Evolutionary conservation across 2,888 invertebrate genomes (phyloP).

Genomic region (Drosophila borborema): DNA sequence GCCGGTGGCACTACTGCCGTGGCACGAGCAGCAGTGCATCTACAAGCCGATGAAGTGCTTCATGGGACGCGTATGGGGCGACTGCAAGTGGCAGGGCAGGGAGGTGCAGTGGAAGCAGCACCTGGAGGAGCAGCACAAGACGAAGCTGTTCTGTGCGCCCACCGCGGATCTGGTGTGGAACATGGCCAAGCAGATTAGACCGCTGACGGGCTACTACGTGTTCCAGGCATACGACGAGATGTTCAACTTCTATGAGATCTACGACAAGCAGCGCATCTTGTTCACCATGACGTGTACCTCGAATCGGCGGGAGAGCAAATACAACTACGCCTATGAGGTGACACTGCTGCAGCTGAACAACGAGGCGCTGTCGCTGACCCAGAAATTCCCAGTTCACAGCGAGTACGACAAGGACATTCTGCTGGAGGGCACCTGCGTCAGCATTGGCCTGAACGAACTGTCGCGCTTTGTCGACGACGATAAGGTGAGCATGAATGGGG

Average conservation of each 20-base stretch:
- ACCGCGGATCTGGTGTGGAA: slow-evolving; percentile 79
- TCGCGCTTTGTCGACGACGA: slow-evolving; percentile 81
- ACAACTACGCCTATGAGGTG: slow-evolving; percentile 83
- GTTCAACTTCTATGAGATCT: slow-evolving; percentile 85
- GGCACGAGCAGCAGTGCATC: slow-evolving; percentile 85
- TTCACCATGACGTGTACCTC: slow-evolving; percentile 84
- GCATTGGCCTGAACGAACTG: slow-evolving; percentile 77
- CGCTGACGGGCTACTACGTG: slow-evolving; percentile 83
- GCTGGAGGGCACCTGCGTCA: slow-evolving; percentile 84
- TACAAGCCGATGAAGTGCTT: slow-evolving; percentile 85
- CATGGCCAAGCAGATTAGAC: slow-evolving; percentile 77
- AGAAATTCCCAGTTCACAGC: slow-evolving; percentile 84
- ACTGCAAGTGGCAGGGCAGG: slow-evolving; percentile 87
- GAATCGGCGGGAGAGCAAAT: slow-evolving; percentile 78
- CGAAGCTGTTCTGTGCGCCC: slow-evolving; percentile 84
- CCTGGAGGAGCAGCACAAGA: slow-evolving; percentile 86
- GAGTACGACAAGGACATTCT: slow-evolving; percentile 84
- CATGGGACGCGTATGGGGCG: slow-evolving; percentile 85
- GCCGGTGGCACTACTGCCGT: slow-evolving; percentile 86
- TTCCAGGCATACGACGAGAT: slow-evolving; percentile 83
- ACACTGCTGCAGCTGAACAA: slow-evolving; percentile 82
- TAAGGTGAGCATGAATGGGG: slow-evolving; percentile 64
- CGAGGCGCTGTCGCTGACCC: slow-evolving; percentile 82
- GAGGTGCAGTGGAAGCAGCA: slow-evolving; percentile 88
- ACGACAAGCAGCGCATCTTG: slow-evolving; percentile 81